Conservation (phyloP, 1,140 invertebrate species). For the Maniola jurtina region DNA sequence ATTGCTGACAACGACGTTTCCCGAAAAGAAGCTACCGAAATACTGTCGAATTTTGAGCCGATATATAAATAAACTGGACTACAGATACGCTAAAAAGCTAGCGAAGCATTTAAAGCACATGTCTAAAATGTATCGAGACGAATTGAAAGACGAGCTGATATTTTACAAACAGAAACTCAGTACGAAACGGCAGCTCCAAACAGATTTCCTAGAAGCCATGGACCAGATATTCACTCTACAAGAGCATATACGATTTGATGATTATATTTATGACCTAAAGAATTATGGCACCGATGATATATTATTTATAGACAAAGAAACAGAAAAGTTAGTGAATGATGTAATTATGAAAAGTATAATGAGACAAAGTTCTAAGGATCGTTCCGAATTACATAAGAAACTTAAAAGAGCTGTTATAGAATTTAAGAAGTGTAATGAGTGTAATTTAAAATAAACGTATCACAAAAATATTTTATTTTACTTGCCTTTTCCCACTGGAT, state of each 20-base stretch:
- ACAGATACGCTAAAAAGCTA: slow-evolving; percentile 39
- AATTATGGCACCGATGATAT: slow-evolving; percentile 45
- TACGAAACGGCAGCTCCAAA: slow-evolving; percentile 30
- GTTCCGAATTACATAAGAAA: slow-evolving; percentile 37
- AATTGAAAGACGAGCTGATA: slow-evolving; percentile 39
- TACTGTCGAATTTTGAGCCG: slow-evolving; percentile 44
- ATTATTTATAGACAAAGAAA: slow-evolving; percentile 44
- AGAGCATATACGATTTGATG: slow-evolving; percentile 44
- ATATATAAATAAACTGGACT: slow-evolving; percentile 32
- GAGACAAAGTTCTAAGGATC: slow-evolving; percentile 35
- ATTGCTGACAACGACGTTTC: slow-evolving; percentile 41
- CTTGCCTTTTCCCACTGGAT: slow-evolving; percentile 10
- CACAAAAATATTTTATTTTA: slow-evolving; percentile 23
- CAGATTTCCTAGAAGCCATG: slow-evolving; percentile 49
- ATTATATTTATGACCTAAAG: slow-evolving; percentile 50
- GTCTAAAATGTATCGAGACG: slow-evolving; percentile 42
- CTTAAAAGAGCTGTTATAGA: slow-evolving; percentile 47
- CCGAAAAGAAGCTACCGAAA: slow-evolving; percentile 38
- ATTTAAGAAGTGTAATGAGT: slow-evolving; percentile 22
- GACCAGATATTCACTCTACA: slow-evolving; percentile 43
- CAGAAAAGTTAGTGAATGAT: slow-evolving; percentile 43
- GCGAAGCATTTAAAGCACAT: slow-evolving; percentile 42
- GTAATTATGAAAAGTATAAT: slow-evolving; percentile 44
- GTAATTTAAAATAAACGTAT: not conserved
- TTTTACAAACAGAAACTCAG: slow-evolving; percentile 41